These are phyloP conservation scores for Paracanthobrama guichenoti DNA, from an alignment of 2,113 vertebrate species.

Conservation along the genomic window DNA sequence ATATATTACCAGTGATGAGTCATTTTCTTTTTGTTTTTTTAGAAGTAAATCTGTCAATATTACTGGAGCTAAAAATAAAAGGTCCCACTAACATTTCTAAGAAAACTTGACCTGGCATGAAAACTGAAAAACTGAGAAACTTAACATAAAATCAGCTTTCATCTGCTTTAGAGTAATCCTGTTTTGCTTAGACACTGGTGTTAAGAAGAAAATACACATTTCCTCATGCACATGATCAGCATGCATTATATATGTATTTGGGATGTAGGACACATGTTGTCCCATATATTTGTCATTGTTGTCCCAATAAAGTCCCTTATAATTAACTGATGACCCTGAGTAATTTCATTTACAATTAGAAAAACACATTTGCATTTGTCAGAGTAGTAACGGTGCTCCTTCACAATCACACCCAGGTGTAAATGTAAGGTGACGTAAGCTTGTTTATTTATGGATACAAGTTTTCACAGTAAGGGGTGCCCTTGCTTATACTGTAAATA, in stretches of 20 bases:
- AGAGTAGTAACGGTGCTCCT: not conserved
- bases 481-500: not conserved
- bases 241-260: conserved; percentile 10
- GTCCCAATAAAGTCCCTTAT: not conserved
- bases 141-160: not conserved
- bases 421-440: not conserved
- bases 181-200: not conserved
- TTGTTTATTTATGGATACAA: not conserved
- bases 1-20: not conserved
- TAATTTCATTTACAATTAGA: not conserved
- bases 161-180: not conserved
- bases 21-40: not conserved
- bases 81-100: not conserved
- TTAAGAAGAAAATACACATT: not conserved
- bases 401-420: not conserved
- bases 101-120: not conserved
- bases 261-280: not conserved
- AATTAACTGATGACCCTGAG: not conserved
- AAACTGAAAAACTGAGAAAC: conserved; percentile 6
- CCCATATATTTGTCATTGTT: not conserved
- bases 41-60: not conserved
- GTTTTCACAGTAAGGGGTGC: not conserved
- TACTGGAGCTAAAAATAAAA: not conserved
- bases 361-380: not conserved
- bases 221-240: not conserved